Evolutionary conservation across 2,797 vertebrate genomes (phyloP).

Genomic region (Halcyon badia): DNA sequence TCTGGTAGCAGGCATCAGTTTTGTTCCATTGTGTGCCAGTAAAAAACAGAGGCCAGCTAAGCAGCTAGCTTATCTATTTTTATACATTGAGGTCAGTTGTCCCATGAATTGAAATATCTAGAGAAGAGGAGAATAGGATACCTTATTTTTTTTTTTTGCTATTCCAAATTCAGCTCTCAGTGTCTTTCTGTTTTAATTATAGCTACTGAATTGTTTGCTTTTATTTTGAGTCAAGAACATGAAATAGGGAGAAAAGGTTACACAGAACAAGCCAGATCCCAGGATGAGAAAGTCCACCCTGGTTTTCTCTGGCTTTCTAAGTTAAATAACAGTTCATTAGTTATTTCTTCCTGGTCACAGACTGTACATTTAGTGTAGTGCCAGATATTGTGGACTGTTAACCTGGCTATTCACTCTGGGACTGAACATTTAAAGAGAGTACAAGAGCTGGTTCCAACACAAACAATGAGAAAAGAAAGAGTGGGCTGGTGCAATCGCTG

Average conservation of each 20-base stretch:
- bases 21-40: constrained; percentile 21
- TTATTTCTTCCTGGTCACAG: background rate
- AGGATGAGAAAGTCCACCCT: background rate
- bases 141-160: background rate
- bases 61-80: constrained; percentile 36
- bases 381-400: background rate
- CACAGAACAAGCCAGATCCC: background rate
- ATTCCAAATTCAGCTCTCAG: background rate
- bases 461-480: constrained; percentile 37
- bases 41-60: constrained; percentile 10
- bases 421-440: background rate
- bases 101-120: background rate
- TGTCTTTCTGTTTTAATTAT: background rate
- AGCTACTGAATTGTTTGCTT: background rate
- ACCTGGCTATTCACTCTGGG: background rate
- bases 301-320: background rate
- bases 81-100: constrained; percentile 32
- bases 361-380: background rate
- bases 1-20: background rate
- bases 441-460: constrained; percentile 19
- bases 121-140: background rate
- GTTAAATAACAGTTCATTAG: background rate
- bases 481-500: background rate
- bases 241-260: background rate
- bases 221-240: background rate